Evolutionary conservation across 2,113 vertebrate species (phyloP).

Genomic region (Raphicerus campestris): DNA sequence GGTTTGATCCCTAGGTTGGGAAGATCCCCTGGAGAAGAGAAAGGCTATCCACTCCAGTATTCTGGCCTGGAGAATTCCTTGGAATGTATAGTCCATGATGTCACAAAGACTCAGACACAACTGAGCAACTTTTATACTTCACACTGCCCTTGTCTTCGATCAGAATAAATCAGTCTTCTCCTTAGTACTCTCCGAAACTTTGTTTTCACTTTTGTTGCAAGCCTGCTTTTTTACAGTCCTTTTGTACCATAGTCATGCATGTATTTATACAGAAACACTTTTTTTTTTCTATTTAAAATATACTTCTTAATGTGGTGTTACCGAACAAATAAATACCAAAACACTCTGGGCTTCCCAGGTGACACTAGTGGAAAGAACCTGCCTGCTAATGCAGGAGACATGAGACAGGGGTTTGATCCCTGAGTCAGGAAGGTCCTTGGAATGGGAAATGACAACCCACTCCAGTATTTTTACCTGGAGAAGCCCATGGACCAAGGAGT

Average conservation of each 20-base stretch:
- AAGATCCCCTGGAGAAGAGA: not conserved
- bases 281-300: not conserved
- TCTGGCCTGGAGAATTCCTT: not conserved
- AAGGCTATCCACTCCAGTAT: not conserved
- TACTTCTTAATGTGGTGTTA: not conserved
- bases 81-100: not conserved
- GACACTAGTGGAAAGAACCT: not conserved
- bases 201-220: not conserved
- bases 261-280: not conserved
- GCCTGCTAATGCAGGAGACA: not conserved
- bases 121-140: rapidly evolving
- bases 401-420: not conserved
- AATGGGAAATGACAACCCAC: not conserved
- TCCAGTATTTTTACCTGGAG: not conserved
- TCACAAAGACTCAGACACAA: not conserved
- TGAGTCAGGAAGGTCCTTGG: not conserved
- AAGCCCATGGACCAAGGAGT: not conserved
- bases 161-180: not conserved
- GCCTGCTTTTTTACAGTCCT: not conserved
- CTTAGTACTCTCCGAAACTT: not conserved
- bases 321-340: not conserved
- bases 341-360: not conserved
- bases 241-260: not conserved
- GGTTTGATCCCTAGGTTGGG: not conserved
- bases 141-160: not conserved